Evolutionary conservation across 2,888 invertebrate species (phyloP), one percentile per base, ranked within the genome.

Genomic region (Aphodius granarius): DNA sequence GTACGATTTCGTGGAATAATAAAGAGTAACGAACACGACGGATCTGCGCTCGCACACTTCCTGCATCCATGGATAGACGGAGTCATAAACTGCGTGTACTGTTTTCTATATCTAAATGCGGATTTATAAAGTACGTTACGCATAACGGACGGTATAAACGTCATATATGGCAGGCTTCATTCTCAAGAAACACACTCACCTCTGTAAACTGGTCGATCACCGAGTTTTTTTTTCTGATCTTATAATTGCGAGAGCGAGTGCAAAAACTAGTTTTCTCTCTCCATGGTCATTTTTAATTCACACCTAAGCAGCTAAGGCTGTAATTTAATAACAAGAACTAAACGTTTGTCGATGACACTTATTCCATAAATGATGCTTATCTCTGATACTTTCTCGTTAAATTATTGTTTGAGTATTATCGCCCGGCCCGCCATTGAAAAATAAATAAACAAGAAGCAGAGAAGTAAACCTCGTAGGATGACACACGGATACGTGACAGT

Each of bases 21-120:
- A 68, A 68, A 68, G 68, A 68, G 68, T 68, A 68, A 68, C 68
- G 68, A 21, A 68, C 68, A 68, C 68, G 68, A 21, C 19, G 19
- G 43, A 43, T 43, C 43, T 13, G 1, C 20, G 19, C 66, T 17
- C 20, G 19, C 68, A 22, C 68, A 68, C 68, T 68, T 68, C 68
- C 68, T 68, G 68, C 22, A 68, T 22, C n/a, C 9, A n/a, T 20
- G n/a, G 68, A 68, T 21, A 22, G 20, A n/a, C 22, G n/a, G 22
- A 22, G 84, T 85, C 84, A 83, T 85, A 85, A 85, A 85, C 83
- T 81, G 84, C 82, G 79, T 81, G 80, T 83, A 83, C 83, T 84
- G 84, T 85, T 85, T 83, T 84, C 84, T 83, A 85, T 85, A 85
- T 85, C 85, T 85, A 84, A 84, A 85, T 83, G 82, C 82, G 84